Conservation (phyloP, 2,797 vertebrate genomes). For the Gallinago stenura region DNA sequence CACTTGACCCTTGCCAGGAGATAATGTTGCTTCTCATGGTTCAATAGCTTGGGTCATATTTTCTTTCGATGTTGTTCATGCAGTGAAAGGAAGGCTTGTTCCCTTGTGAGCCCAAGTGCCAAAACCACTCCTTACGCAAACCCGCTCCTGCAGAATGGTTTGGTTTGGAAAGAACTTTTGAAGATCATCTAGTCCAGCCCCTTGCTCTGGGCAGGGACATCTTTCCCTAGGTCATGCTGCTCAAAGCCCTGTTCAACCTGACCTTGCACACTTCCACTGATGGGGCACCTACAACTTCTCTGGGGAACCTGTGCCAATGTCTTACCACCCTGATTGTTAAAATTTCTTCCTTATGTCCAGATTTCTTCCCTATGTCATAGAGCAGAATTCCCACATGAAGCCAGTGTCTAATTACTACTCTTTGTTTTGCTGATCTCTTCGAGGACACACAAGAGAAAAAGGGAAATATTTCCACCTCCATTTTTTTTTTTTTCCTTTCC, state of each 20-base stretch:
- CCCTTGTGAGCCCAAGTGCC: not conserved
- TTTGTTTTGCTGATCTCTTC: not conserved
- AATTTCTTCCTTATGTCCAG: not conserved
- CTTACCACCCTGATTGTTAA: too few species aligned
- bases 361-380: not conserved
- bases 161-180: not conserved
- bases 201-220: not conserved
- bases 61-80: not conserved
- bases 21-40: not conserved
- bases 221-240: not conserved
- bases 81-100: not conserved
- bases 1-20: not conserved
- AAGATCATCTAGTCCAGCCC: not conserved
- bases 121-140: conserved; percentile 14
- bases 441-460: not conserved
- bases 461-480: not conserved
- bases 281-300: not conserved
- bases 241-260: not conserved
- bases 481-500: not conserved
- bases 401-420: not conserved
- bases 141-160: not conserved
- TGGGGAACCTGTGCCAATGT: not conserved
- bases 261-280: not conserved
- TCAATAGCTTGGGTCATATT: not conserved
- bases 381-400: not conserved